Conservation (phyloP, 1,140 invertebrate species). For the Saccostrea echinata region DNA sequence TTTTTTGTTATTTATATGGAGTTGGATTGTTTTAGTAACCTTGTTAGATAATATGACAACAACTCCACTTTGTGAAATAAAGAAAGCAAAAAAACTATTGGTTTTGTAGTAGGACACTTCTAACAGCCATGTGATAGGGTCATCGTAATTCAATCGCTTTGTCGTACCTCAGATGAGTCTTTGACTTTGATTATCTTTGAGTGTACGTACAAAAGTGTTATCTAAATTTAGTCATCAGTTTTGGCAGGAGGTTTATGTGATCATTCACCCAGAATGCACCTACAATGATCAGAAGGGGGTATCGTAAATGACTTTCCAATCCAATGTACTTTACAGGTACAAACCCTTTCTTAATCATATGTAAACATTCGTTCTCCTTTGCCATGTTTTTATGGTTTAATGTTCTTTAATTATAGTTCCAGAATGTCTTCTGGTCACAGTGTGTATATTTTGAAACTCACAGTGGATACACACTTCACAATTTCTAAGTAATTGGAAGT, state of each 20-base stretch:
- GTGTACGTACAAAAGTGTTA: conserved; percentile 34
- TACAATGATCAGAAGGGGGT: background rate
- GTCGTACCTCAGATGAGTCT: conserved; percentile 9
- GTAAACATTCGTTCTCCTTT: background rate
- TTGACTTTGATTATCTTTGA: background rate
- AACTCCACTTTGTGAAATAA: background rate
- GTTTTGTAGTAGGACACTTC: background rate
- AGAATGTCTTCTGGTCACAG: background rate
- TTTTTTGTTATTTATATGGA: background rate
- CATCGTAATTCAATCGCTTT: conserved; percentile 23
- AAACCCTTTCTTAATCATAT: conserved; percentile 27
- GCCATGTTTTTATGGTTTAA: conserved; percentile 11
- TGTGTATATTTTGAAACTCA: background rate
- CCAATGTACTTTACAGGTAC: background rate
- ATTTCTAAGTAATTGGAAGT: conserved; percentile 10
- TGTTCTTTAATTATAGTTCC: conserved; percentile 4
- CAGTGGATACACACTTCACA: conserved; percentile 18
- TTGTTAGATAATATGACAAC: conserved; percentile 10
- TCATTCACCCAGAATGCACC: conserved; percentile 22
- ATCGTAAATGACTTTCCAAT: conserved; percentile 6
- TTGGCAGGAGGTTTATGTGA: conserved; percentile 26
- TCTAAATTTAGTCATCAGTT: conserved; percentile 13
- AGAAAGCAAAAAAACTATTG: background rate
- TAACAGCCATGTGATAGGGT: background rate
- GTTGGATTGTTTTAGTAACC: background rate